Evolutionary conservation across 1,140 invertebrate genomes (phyloP).

Genomic region (Eubasilissa regina): DNA sequence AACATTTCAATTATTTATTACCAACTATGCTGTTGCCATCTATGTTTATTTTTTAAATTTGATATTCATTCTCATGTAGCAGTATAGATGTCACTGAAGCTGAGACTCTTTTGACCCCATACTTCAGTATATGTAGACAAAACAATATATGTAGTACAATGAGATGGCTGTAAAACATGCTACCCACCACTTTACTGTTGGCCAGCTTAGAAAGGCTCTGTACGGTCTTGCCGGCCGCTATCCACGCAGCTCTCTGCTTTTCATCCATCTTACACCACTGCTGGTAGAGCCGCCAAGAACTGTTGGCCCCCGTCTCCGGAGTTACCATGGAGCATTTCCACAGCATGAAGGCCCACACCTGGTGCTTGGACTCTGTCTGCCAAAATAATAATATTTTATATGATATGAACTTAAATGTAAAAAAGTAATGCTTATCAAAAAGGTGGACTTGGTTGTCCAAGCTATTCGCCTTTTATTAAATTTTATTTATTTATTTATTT

Average conservation of each 20-base stretch:
- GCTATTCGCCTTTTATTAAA: too few relatives aligned
- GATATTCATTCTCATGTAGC: too few relatives aligned
- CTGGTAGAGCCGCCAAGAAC: slow-evolving; percentile 86
- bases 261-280: slow-evolving; percentile 86
- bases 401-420: too few relatives aligned
- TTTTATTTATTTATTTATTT: too few relatives aligned
- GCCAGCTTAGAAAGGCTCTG: slow-evolving; percentile 76
- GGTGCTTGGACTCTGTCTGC: slow-evolving; percentile 83
- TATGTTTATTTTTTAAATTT: too few relatives aligned
- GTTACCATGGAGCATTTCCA: slow-evolving; percentile 83
- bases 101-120: too few relatives aligned
- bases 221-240: slow-evolving; percentile 82
- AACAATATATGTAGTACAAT: not conserved
- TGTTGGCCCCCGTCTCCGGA: slow-evolving; percentile 68
- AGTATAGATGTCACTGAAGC: too few relatives aligned
- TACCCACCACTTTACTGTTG: slow-evolving; percentile 70
- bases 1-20: too few relatives aligned
- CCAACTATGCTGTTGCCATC: too few relatives aligned
- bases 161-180: not conserved
- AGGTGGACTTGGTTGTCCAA: too few relatives aligned
- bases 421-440: too few relatives aligned
- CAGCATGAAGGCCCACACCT: slow-evolving; percentile 87
- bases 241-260: slow-evolving; percentile 81
- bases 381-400: slow-evolving; percentile 53
- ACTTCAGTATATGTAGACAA: too few relatives aligned